Base-by-base conservation (phyloP, 2,888 invertebrate species). In the Caenorhabditis sinica region DNA sequence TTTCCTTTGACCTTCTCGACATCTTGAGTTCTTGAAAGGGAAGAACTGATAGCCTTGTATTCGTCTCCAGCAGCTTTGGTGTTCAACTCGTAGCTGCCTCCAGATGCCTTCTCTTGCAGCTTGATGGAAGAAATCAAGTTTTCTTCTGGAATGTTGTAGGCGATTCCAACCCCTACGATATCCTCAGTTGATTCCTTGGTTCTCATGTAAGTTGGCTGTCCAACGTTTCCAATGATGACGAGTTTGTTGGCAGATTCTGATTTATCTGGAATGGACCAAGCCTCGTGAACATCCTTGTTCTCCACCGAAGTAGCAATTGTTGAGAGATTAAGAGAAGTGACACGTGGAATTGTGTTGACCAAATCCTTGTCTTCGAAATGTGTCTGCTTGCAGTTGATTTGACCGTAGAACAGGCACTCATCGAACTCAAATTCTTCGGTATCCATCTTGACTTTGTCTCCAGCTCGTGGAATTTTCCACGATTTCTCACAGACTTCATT, bases 371-470 rank as follows among this genome's bases (percentile, higher is more conserved):
- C 91, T 40, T 88, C 86, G 25, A 85, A 86, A 40, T 65, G 51
- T 5, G 74, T 75, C 56, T 81, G 86, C 53, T 81, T 83, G 72
- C 81, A 85, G 49, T 84, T 89, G 49, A 91, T 80, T 61, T 91
- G 87, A 23, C 89, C 91, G 66, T 90, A 91, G 60, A 92, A 72
- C 2, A 88, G 68, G 36, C 89, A 87, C 36, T 89, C 86, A 51
- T 91, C 91, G 51, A 88, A 90, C 60, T 89, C 91, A 51, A 85
- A 90, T 77, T 91, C 92, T 65, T 91, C 90, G 0, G 76, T 79
- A n/a, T 84, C 86, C 61, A 89, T 58, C 51, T 73, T 83, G 3
- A 83, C 66, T 17, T 58, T 66, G 11, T 85, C 86, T 61, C 77
- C 86, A 30, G 58, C 23, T 63, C 88, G 86, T 9, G 90, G 75